Evolutionary conservation across 64 coral and sea anemone genomes (phyloP).

Genomic region (Pocillopora damicornis): DNA sequence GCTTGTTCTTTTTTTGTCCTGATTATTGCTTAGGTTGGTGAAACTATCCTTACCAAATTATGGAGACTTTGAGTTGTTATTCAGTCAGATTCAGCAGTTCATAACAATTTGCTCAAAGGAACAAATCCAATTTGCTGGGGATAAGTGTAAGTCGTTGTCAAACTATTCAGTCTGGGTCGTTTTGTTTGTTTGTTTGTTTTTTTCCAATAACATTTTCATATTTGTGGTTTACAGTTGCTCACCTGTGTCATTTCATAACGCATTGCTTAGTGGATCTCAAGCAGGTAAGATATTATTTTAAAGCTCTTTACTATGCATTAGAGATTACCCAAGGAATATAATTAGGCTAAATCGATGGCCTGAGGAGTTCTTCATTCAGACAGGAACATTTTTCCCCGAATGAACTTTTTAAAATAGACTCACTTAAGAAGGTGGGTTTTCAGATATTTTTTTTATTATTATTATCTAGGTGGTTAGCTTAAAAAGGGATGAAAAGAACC

Average conservation of each 20-base stretch:
- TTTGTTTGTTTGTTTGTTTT: background rate
- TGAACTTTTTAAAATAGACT: no score
- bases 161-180: background rate
- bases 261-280: conserved; percentile 90
- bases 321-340: background rate
- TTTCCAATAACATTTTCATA: background rate
- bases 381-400: no score
- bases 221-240: conserved; percentile 67
- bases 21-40: conserved; percentile 61
- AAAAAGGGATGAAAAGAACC: no score
- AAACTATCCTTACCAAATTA: conserved; percentile 83
- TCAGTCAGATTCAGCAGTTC: conserved; percentile 96
- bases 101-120: conserved; percentile 86
- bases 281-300: conserved; percentile 45
- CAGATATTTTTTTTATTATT: no score
- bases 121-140: conserved; percentile 90
- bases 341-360: background rate
- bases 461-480: no score
- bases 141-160: conserved; percentile 71
- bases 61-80: conserved; percentile 93
- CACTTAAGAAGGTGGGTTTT: no score
- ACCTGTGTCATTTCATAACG: conserved; percentile 90
- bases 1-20: background rate
- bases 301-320: background rate
- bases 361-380: background rate